These are phyloP conservation scores for Barnardius zonarius DNA, from an alignment of 2,113 vertebrate species.

Conservation along the genomic window DNA sequence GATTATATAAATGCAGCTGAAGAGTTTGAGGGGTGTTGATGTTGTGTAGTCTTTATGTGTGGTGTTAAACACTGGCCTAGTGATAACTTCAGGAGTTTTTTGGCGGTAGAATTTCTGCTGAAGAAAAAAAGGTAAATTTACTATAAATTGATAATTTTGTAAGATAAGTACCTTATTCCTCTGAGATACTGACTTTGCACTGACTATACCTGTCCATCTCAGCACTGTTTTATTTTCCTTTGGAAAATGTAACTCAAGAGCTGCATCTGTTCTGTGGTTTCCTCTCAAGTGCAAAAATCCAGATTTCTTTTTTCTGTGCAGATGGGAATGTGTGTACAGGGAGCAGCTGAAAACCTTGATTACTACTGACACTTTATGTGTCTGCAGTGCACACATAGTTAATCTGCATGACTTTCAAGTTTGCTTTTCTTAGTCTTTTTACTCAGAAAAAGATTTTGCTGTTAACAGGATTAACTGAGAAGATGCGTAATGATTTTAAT, in stretches of 20 bases:
- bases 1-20: background rate
- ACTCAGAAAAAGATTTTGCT: background rate
- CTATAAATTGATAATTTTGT: background rate
- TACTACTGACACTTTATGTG: background rate
- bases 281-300: background rate
- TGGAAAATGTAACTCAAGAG: background rate
- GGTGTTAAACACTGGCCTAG: background rate
- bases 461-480: conserved; percentile 86
- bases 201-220: background rate
- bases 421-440: background rate
- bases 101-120: background rate
- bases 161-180: background rate
- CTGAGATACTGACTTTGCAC: background rate
- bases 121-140: background rate
- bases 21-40: background rate
- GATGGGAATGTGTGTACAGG: background rate
- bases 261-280: background rate
- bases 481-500: conserved; percentile 86
- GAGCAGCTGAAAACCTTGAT: background rate
- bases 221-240: background rate
- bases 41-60: rapidly evolving
- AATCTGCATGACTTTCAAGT: background rate
- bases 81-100: background rate
- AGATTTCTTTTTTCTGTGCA: background rate
- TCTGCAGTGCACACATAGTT: background rate